Base-by-base conservation (phyloP, 2,888 invertebrate genomes). In the Lycocerus yunnanus region DNA sequence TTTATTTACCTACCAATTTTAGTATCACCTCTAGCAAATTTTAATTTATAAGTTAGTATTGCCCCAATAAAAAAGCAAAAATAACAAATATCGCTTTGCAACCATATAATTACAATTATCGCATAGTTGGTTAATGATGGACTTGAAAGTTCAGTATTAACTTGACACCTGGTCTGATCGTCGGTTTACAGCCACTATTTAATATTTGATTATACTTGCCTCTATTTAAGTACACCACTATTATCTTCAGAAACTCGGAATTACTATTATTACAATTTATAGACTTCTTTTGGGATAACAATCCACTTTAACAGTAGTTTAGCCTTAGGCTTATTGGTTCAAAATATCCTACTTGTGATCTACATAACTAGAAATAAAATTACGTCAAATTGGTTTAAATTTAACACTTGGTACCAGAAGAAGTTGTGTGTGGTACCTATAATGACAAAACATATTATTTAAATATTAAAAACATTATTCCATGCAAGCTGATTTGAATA, bases 101-200 rank as follows among this genome's bases (percentile, higher is more conserved):
- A 77, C 75, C 78, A 73, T 80, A 76, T 80, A 80, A 80, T 80
- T 79, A 80, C 73, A 73, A 74, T 79, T 73, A 78, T 78, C 78
- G 76, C 76, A 78, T 78, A 73, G 74, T 76, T 73, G 61, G 69
- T 68, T 78, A 78, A 78, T 75, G 77, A 78, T 69, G 78, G 78
- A 75, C 71, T 68, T 20, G 43, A 27, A 66, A 69, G 67, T 72
- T 58, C 72, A 75, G 72, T 75, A 75, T 75, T 72, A 75, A 75
- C 74, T 73, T 78, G 78, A 76, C 78, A 78, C 78, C 78, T 78
- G 78, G 78, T 66, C 73, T 70, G 73, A 68, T 70, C 67, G 65
- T 58, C 68, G 58, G 70, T 78, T 73, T 76, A 76, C 68, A 71
- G 73, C 73, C 75, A 75, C 75, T 71, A 75, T 72, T 75, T 75